Conservation (phyloP, 2,797 vertebrate genomes). For the Microctenopoma stevenorrisi region DNA sequence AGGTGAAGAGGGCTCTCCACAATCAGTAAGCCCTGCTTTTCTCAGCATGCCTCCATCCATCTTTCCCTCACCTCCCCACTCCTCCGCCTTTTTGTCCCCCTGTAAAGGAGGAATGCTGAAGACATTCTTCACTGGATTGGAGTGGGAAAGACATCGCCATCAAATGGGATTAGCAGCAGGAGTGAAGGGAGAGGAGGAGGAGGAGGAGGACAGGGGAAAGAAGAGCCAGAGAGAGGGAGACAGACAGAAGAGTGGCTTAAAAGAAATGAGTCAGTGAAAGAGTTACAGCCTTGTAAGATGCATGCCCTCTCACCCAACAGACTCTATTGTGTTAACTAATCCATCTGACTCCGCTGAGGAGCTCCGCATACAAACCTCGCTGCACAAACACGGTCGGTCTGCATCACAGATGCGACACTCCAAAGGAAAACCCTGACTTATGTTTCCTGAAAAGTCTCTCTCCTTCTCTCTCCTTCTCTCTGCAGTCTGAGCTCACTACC, state of each 20-base stretch:
- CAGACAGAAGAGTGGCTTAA: slow-evolving; percentile 15
- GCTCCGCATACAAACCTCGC: slow-evolving; percentile 57
- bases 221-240: slow-evolving; percentile 37
- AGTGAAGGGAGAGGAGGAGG: slow-evolving; percentile 48
- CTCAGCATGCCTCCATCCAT: slow-evolving; percentile 48
- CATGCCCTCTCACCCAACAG: slow-evolving; percentile 47
- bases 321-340: slow-evolving; percentile 70
- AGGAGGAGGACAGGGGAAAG: slow-evolving; percentile 25
- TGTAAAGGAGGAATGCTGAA: slow-evolving; percentile 75
- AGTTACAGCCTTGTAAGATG: slow-evolving; percentile 37
- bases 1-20: slow-evolving; percentile 50
- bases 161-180: slow-evolving; percentile 86
- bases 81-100: slow-evolving; percentile 32
- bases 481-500: slow-evolving; percentile 25
- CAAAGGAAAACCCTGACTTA: slow-evolving; percentile 29
- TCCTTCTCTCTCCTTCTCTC: background rate
- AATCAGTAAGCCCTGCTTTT: slow-evolving; percentile 52
- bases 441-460: slow-evolving; percentile 10
- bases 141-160: slow-evolving; percentile 79
- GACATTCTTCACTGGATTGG: slow-evolving; percentile 80
- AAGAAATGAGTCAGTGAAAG: slow-evolving; percentile 43
- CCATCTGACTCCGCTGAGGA: slow-evolving; percentile 59
- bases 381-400: slow-evolving; percentile 33
- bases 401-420: slow-evolving; percentile 5
- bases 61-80: slow-evolving; percentile 38